These are phyloP conservation scores for Papilio glaucus DNA, from an alignment of 1,140 invertebrate genomes.

Conservation along the genomic window DNA sequence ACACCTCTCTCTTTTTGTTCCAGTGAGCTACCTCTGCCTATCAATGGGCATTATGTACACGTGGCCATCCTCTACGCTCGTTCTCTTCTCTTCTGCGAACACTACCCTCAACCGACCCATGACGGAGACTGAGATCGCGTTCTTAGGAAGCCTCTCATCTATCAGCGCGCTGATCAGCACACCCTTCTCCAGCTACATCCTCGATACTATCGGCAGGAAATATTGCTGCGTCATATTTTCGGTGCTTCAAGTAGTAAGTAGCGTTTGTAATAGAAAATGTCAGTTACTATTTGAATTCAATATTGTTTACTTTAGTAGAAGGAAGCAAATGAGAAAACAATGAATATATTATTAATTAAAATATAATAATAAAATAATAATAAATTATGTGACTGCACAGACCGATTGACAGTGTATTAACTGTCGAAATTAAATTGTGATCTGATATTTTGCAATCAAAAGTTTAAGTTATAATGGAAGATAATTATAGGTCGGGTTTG, in stretches of 20 bases:
- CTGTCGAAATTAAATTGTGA: too few relatives aligned
- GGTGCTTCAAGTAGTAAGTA: constrained; percentile 51
- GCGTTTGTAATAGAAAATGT: constrained; percentile 2
- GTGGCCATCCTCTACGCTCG: constrained; percentile 57
- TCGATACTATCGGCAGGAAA: constrained; percentile 58
- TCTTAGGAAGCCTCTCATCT: constrained; percentile 57
- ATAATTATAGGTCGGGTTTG: too few relatives aligned
- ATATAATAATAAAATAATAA: too few relatives aligned
- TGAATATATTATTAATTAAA: too few relatives aligned
- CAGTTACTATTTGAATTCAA: too few relatives aligned
- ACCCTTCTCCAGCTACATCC: constrained; percentile 45
- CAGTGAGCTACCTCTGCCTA: constrained; percentile 50
- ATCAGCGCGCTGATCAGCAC: constrained; percentile 54
- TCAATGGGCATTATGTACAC: constrained; percentile 51
- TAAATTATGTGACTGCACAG: too few relatives aligned
- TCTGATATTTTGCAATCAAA: too few relatives aligned
- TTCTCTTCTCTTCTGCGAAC: constrained; percentile 57
- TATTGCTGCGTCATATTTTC: constrained; percentile 48
- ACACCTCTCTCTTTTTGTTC: neutral
- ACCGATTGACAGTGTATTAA: too few relatives aligned
- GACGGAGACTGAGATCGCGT: constrained; percentile 49
- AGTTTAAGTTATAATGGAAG: too few relatives aligned
- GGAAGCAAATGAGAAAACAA: too few relatives aligned
- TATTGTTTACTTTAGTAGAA: too few relatives aligned
- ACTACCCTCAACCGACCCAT: constrained; percentile 58